Conservation (phyloP, 2,888 invertebrate species). For the Entomobrya proxima region DNA sequence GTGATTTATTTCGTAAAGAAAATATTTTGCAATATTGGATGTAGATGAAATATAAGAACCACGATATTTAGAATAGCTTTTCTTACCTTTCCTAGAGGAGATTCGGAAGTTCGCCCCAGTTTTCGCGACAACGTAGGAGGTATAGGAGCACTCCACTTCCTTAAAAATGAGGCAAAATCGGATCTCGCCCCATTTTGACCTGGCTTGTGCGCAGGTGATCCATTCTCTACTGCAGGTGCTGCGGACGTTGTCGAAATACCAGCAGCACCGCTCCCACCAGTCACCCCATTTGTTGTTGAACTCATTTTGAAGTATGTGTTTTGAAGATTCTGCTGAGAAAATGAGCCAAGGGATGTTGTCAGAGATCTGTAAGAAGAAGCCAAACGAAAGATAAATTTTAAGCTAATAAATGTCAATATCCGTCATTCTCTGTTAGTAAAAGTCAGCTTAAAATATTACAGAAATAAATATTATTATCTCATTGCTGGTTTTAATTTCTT, state of each 20-base stretch:
- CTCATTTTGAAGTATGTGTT: slow-evolving; percentile 5
- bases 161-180: slow-evolving; percentile 72
- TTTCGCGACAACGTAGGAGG: slow-evolving; percentile 74
- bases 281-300: not conserved
- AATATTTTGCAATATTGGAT: too few species aligned
- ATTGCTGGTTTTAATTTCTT: too few species aligned
- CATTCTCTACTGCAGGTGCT: not conserved
- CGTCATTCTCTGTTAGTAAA: not conserved
- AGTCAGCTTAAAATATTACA: not conserved
- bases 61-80: too few species aligned
- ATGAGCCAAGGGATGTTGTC: slow-evolving; percentile 38
- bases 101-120: slow-evolving; percentile 72
- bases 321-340: slow-evolving; percentile 41
- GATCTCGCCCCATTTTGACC: slow-evolving; percentile 51
- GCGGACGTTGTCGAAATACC: not conserved
- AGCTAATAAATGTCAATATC: not conserved
- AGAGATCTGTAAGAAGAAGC: slow-evolving; percentile 47
- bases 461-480: not conserved
- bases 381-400: slow-evolving; percentile 9
- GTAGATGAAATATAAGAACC: too few species aligned
- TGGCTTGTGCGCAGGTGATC: slow-evolving; percentile 42
- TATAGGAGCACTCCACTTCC: slow-evolving; percentile 74
- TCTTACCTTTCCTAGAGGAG: slow-evolving; percentile 75
- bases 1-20: too few species aligned
- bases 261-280: not conserved